Percentiles rank a stretch among this genome's conserved stretches.
phyloP scores from a whole-genome alignment of 2,797 vertebrate species.

The Alosa sapidissima region DNA sequence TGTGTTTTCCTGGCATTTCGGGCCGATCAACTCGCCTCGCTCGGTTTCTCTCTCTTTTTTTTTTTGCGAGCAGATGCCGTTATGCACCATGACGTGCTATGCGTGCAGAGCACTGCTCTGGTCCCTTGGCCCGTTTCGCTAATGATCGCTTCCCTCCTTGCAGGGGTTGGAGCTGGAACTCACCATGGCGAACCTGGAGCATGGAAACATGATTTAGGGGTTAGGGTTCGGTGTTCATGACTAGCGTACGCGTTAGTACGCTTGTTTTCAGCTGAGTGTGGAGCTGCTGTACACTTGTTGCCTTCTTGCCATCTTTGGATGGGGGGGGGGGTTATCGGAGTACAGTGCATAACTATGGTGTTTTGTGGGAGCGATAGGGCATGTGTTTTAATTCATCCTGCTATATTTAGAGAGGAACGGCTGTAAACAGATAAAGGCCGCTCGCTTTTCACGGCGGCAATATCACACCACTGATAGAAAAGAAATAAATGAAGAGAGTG shows the following conservation, averaged over 20 bases:
- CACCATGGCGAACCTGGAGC: not conserved
- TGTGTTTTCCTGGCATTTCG: constrained; percentile 72
- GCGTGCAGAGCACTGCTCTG: constrained; percentile 46
- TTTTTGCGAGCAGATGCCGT: constrained; percentile 66
- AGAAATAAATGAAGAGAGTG: constrained; percentile 40
- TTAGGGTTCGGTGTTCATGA: constrained; percentile 31
- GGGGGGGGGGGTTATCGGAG: constrained; percentile 25
- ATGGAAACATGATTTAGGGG: constrained; percentile 20
- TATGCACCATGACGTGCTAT: constrained; percentile 49
- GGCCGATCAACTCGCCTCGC: constrained; percentile 54
- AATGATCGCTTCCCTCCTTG: not conserved
- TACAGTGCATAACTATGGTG: constrained; percentile 11
- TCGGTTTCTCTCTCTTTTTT: constrained; percentile 66
- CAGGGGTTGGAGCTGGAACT: constrained; percentile 1
- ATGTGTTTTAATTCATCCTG: constrained; percentile 39
- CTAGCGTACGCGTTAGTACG: not conserved
- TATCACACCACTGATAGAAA: constrained; percentile 31
- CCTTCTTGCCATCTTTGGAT: not conserved
- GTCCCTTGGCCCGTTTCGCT: not conserved
- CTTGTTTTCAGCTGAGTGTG: not conserved
- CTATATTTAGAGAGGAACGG: constrained; percentile 56
- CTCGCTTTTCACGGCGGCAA: constrained; percentile 45
- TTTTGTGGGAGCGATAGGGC: constrained; percentile 24
- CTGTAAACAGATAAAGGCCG: constrained; percentile 60
- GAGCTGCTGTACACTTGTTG: not conserved